Evolutionary conservation across 2,113 vertebrate species (phyloP), one percentile per base, ranked within the genome.

Genomic region (Sturnira hondurensis): DNA sequence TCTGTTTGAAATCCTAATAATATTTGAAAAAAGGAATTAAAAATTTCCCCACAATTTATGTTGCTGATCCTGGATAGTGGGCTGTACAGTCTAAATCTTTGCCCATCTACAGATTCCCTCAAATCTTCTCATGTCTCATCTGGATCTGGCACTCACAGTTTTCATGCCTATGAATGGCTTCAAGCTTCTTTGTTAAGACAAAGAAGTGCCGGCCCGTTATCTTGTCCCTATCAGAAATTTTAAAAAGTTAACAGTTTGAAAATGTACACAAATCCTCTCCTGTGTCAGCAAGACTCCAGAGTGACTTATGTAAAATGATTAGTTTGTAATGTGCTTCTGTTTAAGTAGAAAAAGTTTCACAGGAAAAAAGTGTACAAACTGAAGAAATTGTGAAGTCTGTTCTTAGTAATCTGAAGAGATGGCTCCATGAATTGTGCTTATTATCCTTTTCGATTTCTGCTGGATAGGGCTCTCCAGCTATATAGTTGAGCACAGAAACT

Each of bases 301-400:
- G 41, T 80, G 61, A 84, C 87, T 97, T 95, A 92, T 81, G 77
- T 96, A 95, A 94, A 94, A 93, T 97, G 50, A 93, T 96, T 94
- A 92, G 9, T 81, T 88, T 95, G 15, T 94, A 96, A 96, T 95
- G 45, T 56, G 52, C 70, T 81, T 93, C 89, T 83, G 67, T 80
- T 95, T 91, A 78, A 84, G 65, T 15, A 93, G 68, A 73, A 85
- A n/a, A 89, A 68, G 14, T 91, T 84, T 76, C 84, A 12, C 89
- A 76, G 65, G 54, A 56, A 77, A 94, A 94, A 96, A 56, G 78
- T 81, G 61, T 86, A 28, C 24, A 81, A 95, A 94, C 65, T 92
- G 80, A 83, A 93, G 74, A 94, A 86, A 94, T 36, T 83, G 24
- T 89, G 65, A 93, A 85, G 24, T 87, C 54, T 86, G 83, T 63